Percentiles rank a stretch among this genome's conserved stretches.
phyloP scores from a whole-genome alignment of 2,797 vertebrate species.

The Ceryle rudis region DNA sequence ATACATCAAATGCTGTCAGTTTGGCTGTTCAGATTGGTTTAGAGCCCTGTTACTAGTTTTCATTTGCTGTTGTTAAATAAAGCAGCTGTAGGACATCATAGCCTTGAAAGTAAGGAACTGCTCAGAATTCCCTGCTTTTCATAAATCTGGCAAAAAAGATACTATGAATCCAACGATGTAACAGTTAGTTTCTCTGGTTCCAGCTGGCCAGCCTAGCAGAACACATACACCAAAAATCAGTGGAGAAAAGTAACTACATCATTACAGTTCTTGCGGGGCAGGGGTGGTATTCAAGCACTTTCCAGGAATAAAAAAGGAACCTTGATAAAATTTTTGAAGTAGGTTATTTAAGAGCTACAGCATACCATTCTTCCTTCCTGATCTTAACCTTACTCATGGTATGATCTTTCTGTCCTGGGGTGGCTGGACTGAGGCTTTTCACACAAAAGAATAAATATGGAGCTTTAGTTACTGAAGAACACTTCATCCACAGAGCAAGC shows the following conservation, averaged over 20 bases:
- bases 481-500: background rate
- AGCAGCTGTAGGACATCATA: background rate
- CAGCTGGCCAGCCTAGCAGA: background rate
- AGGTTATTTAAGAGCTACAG: background rate
- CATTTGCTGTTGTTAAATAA: background rate
- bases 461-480: background rate
- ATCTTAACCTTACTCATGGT: background rate
- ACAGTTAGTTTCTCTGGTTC: background rate
- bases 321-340: background rate
- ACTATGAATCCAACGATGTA: rapidly evolving
- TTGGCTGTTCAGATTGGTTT: background rate
- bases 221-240: background rate
- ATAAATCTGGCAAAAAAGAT: background rate
- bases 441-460: background rate
- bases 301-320: background rate
- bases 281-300: background rate
- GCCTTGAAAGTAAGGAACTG: background rate
- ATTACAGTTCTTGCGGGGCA: background rate
- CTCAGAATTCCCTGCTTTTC: background rate
- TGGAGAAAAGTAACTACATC: background rate
- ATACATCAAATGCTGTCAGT: background rate
- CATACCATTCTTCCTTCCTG: background rate
- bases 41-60: background rate
- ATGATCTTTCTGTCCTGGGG: background rate
- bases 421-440: background rate